phyloP scores from a whole-genome alignment of 2,113 vertebrate species.

The Bos javanicus region DNA sequence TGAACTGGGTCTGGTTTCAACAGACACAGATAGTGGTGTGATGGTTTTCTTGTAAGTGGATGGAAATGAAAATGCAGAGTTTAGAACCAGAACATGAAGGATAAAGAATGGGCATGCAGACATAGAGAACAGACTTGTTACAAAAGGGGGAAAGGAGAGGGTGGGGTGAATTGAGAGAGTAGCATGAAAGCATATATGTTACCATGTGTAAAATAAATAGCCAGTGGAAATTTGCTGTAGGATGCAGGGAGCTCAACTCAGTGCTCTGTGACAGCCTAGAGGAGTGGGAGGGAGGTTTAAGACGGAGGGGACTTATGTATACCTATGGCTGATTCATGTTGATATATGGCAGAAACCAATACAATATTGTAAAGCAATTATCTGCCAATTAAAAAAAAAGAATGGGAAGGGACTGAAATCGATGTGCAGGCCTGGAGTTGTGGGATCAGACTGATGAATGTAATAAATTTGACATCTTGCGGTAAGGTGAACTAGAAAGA shows the following conservation, averaged over 20 bases:
- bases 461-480: not conserved
- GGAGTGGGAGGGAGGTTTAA: not conserved
- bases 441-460: not conserved
- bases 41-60: not conserved
- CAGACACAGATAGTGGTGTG: not conserved
- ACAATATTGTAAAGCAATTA: not conserved
- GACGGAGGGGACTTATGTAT: not conserved
- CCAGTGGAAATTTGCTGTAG: not conserved
- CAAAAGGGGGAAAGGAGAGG: not conserved
- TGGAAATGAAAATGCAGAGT: not conserved
- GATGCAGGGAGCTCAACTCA: not conserved
- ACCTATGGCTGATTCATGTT: not conserved
- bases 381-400: not conserved
- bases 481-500: not conserved
- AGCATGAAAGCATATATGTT: not conserved
- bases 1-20: not conserved
- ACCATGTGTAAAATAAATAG: not conserved
- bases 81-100: not conserved
- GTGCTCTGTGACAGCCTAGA: not conserved
- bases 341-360: not conserved
- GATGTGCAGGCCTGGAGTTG: not conserved
- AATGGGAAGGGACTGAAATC: not conserved
- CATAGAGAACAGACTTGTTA: not conserved
- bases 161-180: not conserved
- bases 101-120: not conserved